Percentiles rank a stretch among this genome's conserved stretches.
phyloP scores from a whole-genome alignment of 2,888 invertebrate genomes.

The Polylopha cassiicola region DNA sequence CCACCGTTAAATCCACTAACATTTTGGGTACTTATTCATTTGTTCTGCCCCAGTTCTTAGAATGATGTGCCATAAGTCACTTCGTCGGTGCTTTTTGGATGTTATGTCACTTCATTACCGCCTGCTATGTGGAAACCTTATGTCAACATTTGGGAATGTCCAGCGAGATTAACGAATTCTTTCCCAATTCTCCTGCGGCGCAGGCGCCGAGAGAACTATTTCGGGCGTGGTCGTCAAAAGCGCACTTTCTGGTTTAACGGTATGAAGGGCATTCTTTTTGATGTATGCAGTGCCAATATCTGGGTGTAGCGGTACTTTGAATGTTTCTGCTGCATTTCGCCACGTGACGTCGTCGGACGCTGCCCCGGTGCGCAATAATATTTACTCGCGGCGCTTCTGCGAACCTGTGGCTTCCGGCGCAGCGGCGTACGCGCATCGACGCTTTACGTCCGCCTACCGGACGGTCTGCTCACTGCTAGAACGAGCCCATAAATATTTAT shows the following conservation, averaged over 20 bases:
- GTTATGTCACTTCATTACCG: conserved; percentile 31
- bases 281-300: conserved; percentile 44
- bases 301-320: conserved; percentile 48
- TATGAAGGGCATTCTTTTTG: conserved; percentile 42
- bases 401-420: conserved; percentile 57
- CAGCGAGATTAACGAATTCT: conserved; percentile 18
- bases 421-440: conserved; percentile 26
- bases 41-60: conserved; percentile 44
- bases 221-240: conserved; percentile 17
- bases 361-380: conserved; percentile 46
- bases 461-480: conserved; percentile 25
- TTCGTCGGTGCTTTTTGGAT: conserved; percentile 26
- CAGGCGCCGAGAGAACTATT: conserved; percentile 20
- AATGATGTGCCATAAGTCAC: conserved; percentile 27
- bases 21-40: conserved; percentile 45
- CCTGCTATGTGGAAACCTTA: conserved; percentile 28
- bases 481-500: conserved; percentile 26
- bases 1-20: conserved; percentile 50
- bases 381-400: conserved; percentile 54
- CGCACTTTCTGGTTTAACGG: conserved; percentile 30
- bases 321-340: conserved; percentile 41
- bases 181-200: conserved; percentile 20
- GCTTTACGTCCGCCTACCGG: conserved; percentile 32
- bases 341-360: conserved; percentile 27
- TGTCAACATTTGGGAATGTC: conserved; percentile 25